Conservation (phyloP, 2,888 invertebrate species). For the Isoperla grammatica region DNA sequence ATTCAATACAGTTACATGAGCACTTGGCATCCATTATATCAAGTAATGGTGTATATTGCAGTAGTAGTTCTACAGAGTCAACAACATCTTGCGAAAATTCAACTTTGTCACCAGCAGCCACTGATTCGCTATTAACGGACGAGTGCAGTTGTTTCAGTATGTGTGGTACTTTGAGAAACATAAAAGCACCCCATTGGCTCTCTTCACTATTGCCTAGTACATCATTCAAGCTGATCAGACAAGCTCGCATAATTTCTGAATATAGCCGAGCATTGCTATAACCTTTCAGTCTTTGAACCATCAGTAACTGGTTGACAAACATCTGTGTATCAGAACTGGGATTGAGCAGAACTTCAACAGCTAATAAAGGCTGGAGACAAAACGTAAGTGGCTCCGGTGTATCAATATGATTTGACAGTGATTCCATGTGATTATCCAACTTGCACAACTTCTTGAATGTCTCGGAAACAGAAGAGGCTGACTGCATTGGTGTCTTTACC, state of each 20-base stretch:
- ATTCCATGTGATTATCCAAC: constrained; percentile 57
- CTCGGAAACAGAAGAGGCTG: constrained; percentile 45
- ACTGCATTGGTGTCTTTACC: background rate
- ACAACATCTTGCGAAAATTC: constrained; percentile 72
- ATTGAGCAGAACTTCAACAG: constrained; percentile 77
- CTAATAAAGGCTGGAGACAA: constrained; percentile 73
- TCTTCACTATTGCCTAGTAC: constrained; percentile 78
- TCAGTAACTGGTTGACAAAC: constrained; percentile 73
- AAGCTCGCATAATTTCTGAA: constrained; percentile 83
- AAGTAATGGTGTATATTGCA: constrained; percentile 76
- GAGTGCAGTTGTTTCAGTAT: constrained; percentile 66
- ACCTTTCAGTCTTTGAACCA: constrained; percentile 53
- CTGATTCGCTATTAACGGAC: constrained; percentile 46
- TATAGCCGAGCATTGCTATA: constrained; percentile 75
- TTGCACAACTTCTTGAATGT: constrained; percentile 55
- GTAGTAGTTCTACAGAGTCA: constrained; percentile 76
- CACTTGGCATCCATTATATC: constrained; percentile 87
- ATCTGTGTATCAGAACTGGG: constrained; percentile 78
- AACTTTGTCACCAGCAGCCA: constrained; percentile 41
- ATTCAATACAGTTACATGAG: constrained; percentile 81
- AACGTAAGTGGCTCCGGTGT: constrained; percentile 62
- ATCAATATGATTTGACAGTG: constrained; percentile 46
- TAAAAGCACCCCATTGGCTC: constrained; percentile 90
- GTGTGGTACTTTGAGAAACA: constrained; percentile 84
- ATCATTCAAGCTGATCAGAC: constrained; percentile 84